Evolutionary conservation across 2,113 vertebrate genomes (phyloP).

Genomic region (Ciconia stormi): DNA sequence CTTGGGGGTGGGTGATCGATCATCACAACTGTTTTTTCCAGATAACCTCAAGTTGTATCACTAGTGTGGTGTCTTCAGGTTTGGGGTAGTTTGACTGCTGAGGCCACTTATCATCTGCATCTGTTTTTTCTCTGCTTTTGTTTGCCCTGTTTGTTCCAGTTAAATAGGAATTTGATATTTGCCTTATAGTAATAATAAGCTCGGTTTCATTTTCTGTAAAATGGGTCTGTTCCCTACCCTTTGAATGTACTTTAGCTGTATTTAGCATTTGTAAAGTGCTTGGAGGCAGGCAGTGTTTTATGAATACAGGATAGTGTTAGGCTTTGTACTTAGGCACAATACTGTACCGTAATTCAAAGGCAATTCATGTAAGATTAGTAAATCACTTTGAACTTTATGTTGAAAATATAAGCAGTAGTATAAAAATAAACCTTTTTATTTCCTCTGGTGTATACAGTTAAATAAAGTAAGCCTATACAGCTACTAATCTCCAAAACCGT

Average conservation of each 20-base stretch:
- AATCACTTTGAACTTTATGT: slow-evolving; percentile 67
- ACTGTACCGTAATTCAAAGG: slow-evolving; percentile 49
- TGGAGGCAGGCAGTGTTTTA: background rate
- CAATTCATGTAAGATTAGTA: slow-evolving; percentile 63
- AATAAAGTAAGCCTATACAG: slow-evolving; percentile 54
- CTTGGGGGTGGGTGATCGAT: background rate
- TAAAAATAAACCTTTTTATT: slow-evolving; percentile 71
- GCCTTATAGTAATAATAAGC: background rate
- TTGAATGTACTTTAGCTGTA: slow-evolving; percentile 22
- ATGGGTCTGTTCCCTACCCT: slow-evolving; percentile 1
- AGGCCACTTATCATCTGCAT: background rate
- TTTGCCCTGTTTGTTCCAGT: background rate
- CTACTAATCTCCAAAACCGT: slow-evolving; percentile 53
- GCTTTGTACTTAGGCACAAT: slow-evolving; percentile 39
- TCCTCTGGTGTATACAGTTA: slow-evolving; percentile 63
- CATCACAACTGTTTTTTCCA: background rate
- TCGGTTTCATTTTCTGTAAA: slow-evolving; percentile 44
- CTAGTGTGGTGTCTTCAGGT: background rate
- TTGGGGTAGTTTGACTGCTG: background rate
- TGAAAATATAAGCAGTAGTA: slow-evolving; percentile 57
- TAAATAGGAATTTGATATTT: background rate
- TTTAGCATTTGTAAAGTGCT: slow-evolving; percentile 56
- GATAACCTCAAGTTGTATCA: background rate
- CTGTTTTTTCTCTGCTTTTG: background rate
- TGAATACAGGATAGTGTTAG: slow-evolving; percentile 36